Evolutionary conservation across 2,888 invertebrate genomes (phyloP).

Genomic region (Parthenolecanium corni): DNA sequence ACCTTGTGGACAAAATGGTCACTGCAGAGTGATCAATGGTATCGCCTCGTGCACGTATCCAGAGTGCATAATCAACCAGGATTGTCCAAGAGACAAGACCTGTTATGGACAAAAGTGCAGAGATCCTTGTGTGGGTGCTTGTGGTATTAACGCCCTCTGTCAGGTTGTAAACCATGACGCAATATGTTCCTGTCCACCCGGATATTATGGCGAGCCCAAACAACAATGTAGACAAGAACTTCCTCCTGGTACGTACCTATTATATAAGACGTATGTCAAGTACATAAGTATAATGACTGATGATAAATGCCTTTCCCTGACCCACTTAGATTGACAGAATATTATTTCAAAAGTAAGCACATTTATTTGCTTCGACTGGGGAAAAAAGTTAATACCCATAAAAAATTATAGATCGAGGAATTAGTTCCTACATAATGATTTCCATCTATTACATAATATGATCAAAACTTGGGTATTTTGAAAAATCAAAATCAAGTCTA

Average conservation of each 20-base stretch:
- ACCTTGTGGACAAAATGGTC: constrained; percentile 71
- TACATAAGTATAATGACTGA: too few species aligned
- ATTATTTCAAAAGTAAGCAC: too few species aligned
- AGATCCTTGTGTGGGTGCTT: constrained; percentile 70
- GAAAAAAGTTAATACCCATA: too few species aligned
- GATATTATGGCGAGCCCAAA: constrained; percentile 65
- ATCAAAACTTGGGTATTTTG: too few species aligned
- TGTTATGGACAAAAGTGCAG: constrained; percentile 72
- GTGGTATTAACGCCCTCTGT: constrained; percentile 72
- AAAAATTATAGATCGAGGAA: too few species aligned
- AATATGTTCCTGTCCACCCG: constrained; percentile 67
- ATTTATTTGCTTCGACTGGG: too few species aligned
- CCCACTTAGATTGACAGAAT: too few species aligned
- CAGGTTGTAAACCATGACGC: constrained; percentile 68
- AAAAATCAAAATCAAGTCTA: too few species aligned
- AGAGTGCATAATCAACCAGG: constrained; percentile 78
- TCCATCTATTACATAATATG: too few species aligned
- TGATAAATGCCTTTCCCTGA: too few species aligned
- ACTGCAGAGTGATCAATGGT: constrained; percentile 59
- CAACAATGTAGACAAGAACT: constrained; percentile 50
- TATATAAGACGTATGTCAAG: not conserved
- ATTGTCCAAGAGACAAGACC: constrained; percentile 68
- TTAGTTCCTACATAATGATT: too few species aligned
- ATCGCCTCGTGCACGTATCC: constrained; percentile 67
- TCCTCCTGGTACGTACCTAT: constrained; percentile 21